These are phyloP conservation scores for Eupithecia tripunctaria DNA, from an alignment of 2,888 invertebrate genomes.

Conservation along the genomic window DNA sequence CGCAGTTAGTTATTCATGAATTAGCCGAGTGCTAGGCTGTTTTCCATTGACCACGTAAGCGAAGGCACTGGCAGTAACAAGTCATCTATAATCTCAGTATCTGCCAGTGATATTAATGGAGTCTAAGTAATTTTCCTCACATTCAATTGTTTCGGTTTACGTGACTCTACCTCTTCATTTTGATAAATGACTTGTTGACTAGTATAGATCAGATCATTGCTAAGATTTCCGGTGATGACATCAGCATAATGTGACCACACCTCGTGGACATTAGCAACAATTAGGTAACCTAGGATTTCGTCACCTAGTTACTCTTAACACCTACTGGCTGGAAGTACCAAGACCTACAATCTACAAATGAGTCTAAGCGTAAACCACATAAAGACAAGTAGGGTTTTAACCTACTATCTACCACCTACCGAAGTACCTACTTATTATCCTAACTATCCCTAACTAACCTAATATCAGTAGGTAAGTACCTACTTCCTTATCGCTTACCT, in stretches of 20 bases:
- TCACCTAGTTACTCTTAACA: slow-evolving; percentile 37
- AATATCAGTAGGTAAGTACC: too few relatives aligned
- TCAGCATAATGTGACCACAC: slow-evolving; percentile 38
- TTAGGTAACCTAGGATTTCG: slow-evolving; percentile 39
- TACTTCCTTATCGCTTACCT: background rate
- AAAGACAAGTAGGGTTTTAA: background rate
- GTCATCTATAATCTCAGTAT: background rate
- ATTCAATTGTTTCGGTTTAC: background rate
- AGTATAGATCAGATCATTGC: slow-evolving; percentile 26
- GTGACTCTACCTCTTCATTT: slow-evolving; percentile 13
- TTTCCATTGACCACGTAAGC: background rate
- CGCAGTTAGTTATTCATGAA: too few relatives aligned
- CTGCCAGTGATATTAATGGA: background rate
- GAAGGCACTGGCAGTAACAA: background rate
- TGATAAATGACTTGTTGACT: slow-evolving; percentile 34
- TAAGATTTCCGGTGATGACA: slow-evolving; percentile 30
- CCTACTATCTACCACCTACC: background rate
- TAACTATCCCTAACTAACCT: background rate
- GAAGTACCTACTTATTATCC: background rate
- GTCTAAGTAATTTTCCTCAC: slow-evolving; percentile 9
- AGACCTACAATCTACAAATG: slow-evolving; percentile 12
- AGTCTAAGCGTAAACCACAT: slow-evolving; percentile 3
- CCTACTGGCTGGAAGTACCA: slow-evolving; percentile 25
- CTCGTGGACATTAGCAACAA: slow-evolving; percentile 38
- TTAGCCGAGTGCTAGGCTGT: background rate